These are phyloP conservation scores for Dermochelys coriacea DNA, from an alignment of 2,797 vertebrate species.

Conservation along the genomic window DNA sequence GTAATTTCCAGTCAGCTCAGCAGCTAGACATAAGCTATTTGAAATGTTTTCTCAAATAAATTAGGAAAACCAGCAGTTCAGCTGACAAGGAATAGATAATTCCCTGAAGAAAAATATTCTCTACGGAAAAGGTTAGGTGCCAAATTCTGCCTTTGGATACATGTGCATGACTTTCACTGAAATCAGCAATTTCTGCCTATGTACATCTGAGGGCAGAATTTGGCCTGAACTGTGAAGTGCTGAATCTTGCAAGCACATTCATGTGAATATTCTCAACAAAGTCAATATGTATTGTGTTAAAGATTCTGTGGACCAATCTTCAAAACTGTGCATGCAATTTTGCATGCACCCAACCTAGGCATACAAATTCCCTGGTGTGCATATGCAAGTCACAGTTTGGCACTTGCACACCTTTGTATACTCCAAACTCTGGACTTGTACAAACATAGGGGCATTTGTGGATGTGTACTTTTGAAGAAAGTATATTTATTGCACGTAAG, in stretches of 20 bases:
- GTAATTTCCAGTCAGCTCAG: not conserved
- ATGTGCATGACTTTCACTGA: not conserved
- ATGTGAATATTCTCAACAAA: accelerated
- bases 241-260: accelerated
- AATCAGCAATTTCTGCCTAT: not conserved
- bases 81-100: not conserved
- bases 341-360: not conserved
- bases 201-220: not conserved
- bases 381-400: not conserved
- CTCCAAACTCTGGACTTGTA: not conserved
- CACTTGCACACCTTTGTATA: accelerated
- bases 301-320: not conserved
- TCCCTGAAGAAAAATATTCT: not conserved
- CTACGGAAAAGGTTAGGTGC: not conserved
- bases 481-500: not conserved
- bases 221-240: not conserved
- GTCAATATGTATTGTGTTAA: accelerated
- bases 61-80: not conserved
- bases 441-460: accelerated
- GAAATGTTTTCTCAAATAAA: not conserved
- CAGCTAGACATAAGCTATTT: not conserved
- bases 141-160: not conserved
- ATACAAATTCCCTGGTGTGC: not conserved
- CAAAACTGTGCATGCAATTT: not conserved
- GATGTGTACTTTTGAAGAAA: not conserved